phyloP scores from a whole-genome alignment of 2,797 vertebrate genomes.

The Momotus momota region DNA sequence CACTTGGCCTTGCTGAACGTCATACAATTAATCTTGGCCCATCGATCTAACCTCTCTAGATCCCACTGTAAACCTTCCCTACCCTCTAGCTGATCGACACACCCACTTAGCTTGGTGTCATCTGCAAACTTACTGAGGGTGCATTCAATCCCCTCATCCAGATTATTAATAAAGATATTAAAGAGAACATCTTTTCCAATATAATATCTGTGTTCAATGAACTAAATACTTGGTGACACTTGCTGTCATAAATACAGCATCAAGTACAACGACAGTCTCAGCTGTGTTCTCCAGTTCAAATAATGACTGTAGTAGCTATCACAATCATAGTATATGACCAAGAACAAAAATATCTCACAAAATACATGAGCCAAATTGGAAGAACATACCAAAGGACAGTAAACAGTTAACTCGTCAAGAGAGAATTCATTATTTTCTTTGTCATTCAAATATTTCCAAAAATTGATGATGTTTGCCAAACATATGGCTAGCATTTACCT shows the following conservation, averaged over 20 bases:
- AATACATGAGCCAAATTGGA: not conserved
- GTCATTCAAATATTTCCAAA: constrained; percentile 22
- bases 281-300: not conserved
- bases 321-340: constrained; percentile 14
- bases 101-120: too few species aligned
- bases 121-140: too few species aligned
- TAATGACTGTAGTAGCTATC: constrained; percentile 31
- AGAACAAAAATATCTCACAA: constrained; percentile 11
- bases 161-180: too few species aligned
- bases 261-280: constrained; percentile 22
- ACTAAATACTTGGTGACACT: constrained; percentile 7
- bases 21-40: too few species aligned
- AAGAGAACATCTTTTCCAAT: not conserved
- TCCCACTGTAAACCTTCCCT: too few species aligned
- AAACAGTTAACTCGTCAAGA: not conserved
- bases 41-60: too few species aligned
- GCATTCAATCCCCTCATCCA: too few species aligned
- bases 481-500: not conserved
- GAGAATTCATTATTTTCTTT: not conserved
- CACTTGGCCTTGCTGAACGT: too few species aligned
- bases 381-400: not conserved
- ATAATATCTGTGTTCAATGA: constrained; percentile 2
- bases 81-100: too few species aligned
- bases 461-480: not conserved
- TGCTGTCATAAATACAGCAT: not conserved